A percentile compares a stretch with the other conserved stretches of the same genome.
Evolutionary conservation across 2,888 invertebrate genomes (phyloP).

Genomic region (Himalopsyche tibetana): DNA sequence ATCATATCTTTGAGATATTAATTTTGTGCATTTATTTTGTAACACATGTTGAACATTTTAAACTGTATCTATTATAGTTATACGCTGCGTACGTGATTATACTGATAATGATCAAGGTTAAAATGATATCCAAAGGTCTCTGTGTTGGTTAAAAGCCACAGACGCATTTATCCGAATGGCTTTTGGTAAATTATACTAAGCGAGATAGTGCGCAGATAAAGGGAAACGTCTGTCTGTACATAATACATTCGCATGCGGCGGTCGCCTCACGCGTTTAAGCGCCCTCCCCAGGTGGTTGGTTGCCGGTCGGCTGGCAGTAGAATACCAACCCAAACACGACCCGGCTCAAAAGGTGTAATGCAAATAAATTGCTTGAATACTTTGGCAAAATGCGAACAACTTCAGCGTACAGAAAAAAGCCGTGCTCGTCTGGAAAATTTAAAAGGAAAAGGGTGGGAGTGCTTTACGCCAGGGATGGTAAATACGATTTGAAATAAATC

Average conservation of each 20-base stretch:
- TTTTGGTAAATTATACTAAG: slow-evolving; percentile 11
- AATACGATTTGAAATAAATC: too few species aligned
- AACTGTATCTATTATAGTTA: too few species aligned
- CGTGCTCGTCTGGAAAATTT: slow-evolving; percentile 1
- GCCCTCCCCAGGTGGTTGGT: slow-evolving; percentile 40
- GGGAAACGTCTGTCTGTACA: slow-evolving; percentile 8
- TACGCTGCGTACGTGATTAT: too few species aligned
- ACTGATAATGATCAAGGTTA: neutral
- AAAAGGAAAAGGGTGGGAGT: neutral
- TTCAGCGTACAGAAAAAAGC: slow-evolving; percentile 47
- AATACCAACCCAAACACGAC: slow-evolving; percentile 49
- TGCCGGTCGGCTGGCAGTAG: neutral
- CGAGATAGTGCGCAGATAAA: slow-evolving; percentile 6
- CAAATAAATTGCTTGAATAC: slow-evolving; percentile 54
- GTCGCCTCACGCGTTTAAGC: slow-evolving; percentile 26
- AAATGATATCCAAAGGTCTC: neutral
- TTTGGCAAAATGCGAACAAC: slow-evolving; percentile 49
- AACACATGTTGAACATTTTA: too few species aligned
- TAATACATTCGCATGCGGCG: slow-evolving; percentile 30
- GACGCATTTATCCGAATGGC: slow-evolving; percentile 22
- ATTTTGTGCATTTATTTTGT: too few species aligned
- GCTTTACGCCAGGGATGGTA: neutral
- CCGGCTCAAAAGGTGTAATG: slow-evolving; percentile 51
- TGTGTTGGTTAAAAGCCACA: neutral
- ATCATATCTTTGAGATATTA: too few species aligned